Percentiles rank a stretch among this genome's conserved stretches.
phyloP scores from a whole-genome alignment of 2,888 invertebrate species.

The Diarsia mendica region DNA sequence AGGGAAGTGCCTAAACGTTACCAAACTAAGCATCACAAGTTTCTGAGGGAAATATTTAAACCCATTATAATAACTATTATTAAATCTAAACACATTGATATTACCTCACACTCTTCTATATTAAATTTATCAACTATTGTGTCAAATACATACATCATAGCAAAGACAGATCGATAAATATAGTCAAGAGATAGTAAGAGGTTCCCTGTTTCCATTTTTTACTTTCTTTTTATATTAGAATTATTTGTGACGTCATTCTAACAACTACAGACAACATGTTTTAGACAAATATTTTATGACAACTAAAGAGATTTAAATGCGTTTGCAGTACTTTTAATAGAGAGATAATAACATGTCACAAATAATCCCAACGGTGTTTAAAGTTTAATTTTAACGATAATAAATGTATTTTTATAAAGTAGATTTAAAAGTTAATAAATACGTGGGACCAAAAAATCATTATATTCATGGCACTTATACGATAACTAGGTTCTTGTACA shows the following conservation, averaged over 20 bases:
- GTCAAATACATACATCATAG: conserved; percentile 63
- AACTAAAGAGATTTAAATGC: conserved; percentile 10
- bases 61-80: conserved; percentile 50
- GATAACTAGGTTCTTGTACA: conserved; percentile 65
- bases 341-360: conserved; percentile 40
- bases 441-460: conserved; percentile 64
- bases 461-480: conserved; percentile 71
- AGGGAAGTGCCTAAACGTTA: conserved; percentile 52
- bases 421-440: conserved; percentile 69
- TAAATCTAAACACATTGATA: conserved; percentile 70
- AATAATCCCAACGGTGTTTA: conserved; percentile 60
- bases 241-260: conserved; percentile 54
- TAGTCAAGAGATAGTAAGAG: conserved; percentile 76
- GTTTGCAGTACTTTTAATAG: not conserved
- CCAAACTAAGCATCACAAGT: conserved; percentile 72
- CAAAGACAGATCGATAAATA: conserved; percentile 78
- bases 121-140: conserved; percentile 60
- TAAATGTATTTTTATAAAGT: conserved; percentile 57
- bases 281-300: conserved; percentile 1
- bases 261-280: not conserved
- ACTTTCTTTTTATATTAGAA: conserved; percentile 60
- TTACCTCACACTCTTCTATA: conserved; percentile 60
- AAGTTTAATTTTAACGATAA: conserved; percentile 65
- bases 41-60: conserved; percentile 70
- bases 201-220: conserved; percentile 80